phyloP scores from a whole-genome alignment of 2,113 vertebrate species.

The Ornithorhynchus anatinus region DNA sequence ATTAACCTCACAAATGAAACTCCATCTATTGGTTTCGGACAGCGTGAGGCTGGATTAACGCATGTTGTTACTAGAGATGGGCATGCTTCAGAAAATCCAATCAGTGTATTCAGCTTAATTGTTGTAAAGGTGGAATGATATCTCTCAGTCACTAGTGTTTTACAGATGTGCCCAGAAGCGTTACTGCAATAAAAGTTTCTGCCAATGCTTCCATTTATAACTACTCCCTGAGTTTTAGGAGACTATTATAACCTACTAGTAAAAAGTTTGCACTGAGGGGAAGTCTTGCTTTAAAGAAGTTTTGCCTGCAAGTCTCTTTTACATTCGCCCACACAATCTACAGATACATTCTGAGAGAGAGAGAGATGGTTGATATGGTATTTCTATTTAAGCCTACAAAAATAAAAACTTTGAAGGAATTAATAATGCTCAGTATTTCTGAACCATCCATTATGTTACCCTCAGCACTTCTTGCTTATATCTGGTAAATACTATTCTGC shows the following conservation, averaged over 20 bases:
- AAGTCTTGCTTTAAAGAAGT: background rate
- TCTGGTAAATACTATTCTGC: too few species aligned
- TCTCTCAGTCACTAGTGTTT: background rate
- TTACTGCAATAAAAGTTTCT: background rate
- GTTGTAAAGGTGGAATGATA: slow-evolving; percentile 1
- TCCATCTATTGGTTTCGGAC: too few species aligned
- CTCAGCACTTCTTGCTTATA: too few species aligned
- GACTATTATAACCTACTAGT: background rate
- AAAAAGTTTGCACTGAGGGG: background rate
- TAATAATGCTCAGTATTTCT: too few species aligned
- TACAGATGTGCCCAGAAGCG: background rate
- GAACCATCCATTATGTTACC: too few species aligned
- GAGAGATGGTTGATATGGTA: too few species aligned
- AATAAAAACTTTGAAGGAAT: too few species aligned
- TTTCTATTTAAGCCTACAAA: too few species aligned
- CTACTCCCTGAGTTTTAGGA: background rate
- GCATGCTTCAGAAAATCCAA: background rate
- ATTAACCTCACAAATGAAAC: too few species aligned
- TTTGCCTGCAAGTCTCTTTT: background rate
- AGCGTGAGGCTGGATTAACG: background rate
- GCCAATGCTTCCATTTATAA: background rate
- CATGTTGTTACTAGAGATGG: background rate
- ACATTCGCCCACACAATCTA: too few species aligned
- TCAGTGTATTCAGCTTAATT: background rate
- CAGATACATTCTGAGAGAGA: background rate